A percentile compares a stretch with the other conserved stretches of the same genome.
phyloP scores from a whole-genome alignment of 2,113 vertebrate genomes.

The Onychostruthus taczanowskii region DNA sequence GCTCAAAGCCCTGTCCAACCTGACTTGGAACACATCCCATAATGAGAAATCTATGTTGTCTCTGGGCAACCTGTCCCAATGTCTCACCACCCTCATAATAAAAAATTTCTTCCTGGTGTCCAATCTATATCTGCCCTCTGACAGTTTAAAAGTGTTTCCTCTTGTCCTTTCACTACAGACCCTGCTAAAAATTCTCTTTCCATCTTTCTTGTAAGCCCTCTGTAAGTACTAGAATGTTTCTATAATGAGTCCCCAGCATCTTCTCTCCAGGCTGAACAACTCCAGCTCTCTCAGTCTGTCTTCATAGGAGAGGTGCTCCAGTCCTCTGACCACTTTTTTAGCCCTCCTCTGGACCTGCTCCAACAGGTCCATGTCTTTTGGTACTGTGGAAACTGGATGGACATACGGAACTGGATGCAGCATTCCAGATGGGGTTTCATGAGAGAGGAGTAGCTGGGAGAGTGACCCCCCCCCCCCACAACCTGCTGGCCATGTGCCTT shows the following conservation, averaged over 20 bases:
- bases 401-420: background rate
- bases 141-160: background rate
- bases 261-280: background rate
- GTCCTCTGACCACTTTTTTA: background rate
- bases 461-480: background rate
- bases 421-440: background rate
- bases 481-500: background rate
- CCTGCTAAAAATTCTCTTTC: background rate
- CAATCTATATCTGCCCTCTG: background rate
- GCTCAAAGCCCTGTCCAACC: background rate
- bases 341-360: background rate
- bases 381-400: background rate
- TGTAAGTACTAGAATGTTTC: background rate
- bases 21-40: background rate
- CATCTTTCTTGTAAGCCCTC: background rate
- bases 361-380: background rate
- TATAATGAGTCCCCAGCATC: background rate
- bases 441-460: background rate
- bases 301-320: background rate
- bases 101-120: background rate
- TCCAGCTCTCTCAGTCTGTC: background rate
- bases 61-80: background rate
- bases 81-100: background rate
- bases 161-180: background rate
- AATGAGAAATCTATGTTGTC: background rate